Evolutionary conservation across 2,797 vertebrate genomes (phyloP), one percentile per base, ranked within the genome.

Genomic region (Clamator glandarius): DNA sequence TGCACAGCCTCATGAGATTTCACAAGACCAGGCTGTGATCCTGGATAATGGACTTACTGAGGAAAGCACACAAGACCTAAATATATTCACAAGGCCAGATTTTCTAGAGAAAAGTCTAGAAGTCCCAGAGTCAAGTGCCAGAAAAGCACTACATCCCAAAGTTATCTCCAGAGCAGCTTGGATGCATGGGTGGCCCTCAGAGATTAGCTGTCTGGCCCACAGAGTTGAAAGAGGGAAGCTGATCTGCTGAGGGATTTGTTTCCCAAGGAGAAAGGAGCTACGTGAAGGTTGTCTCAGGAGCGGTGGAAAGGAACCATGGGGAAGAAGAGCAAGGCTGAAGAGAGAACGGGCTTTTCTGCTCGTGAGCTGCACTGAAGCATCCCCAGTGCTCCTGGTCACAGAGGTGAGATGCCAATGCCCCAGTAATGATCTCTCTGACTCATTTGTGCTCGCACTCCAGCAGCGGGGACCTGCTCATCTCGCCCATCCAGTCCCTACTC

Each of bases 391-490:
- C 29, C 62, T 3, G 72, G 63, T 44, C 11, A 1, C 0, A 1
- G 4, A 42, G 55, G 69, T 20, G 73, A 80, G 75, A 8, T 46
- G 68, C 58, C 54, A 6, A 29, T 33, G 50, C 41, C 28, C 46
- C 20, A 28, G 4, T 7, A 15, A 68, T 15, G 39, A n/a, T 44
- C 50, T n/a, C 69, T 8, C 15, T 11, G 52, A 48, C 82, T 77
- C 82, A 88, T 6, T 26, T 4, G 23, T 14, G n/a, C 63, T 14
- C 6, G 25, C n/a, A 5, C 78, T 46, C 36, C 51, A 39, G 85
- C 85, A 83, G 54, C 46, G 57, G 72, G 55, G 76, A 93, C 41
- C 74, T 13, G 94, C 92, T 89, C n/a, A 13, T 74, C 96, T 42
- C 11, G 95, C 81, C 90, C 70, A 12, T 67, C 95, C 87, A 79